Evolutionary conservation across 2,888 invertebrate genomes (phyloP), one percentile per base, ranked within the genome.

Genomic region (Melanostoma scalare): DNA sequence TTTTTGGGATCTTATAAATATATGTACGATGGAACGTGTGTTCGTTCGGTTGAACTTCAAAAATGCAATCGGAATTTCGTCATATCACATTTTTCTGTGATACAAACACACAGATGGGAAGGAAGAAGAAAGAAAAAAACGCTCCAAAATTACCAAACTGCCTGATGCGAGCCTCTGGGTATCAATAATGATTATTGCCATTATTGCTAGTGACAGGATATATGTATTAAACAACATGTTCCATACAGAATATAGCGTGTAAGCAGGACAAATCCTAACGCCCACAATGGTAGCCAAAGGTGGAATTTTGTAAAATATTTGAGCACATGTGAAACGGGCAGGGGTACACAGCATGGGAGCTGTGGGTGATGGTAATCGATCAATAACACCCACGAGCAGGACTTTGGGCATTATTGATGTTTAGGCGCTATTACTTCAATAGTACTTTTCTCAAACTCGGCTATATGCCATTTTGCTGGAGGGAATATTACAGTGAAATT

Each of bases 111-210:
- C 4, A 46, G 10, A 10, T 42, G 42, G 6, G 42, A 9, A 5
- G 1, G 6, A 5, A 9, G 42, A 9, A 35, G 61, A 82, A 60
- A 50, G 76, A 46, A 68, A 74, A 75, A 65, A 69, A 73, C 55
- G 63, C 65, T 63, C 55, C 53, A 38, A 50, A 50, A 63, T 63
- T 50, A 63, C 61, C 36, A 38, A 65, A 38, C 40, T 46, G 48
- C 40, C 5, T 10, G n/a, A 44, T 6, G 35, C n/a, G 44, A 63
- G 44, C 40, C 52, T 56, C 73, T 53, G 58, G 63, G 53, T 63
- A 77, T 78, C 68, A 78, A 82, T 82, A 82, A 78, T 82, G 78
- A 78, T 82, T 82, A 82, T 82, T 77, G 56, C 82, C 61, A 40
- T 77, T 82, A 82, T 82, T 78, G 82, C 52, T 52, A 69, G 61